These are phyloP conservation scores for Clanis bilineata DNA, from an alignment of 2,888 invertebrate species.

Conservation along the genomic window DNA sequence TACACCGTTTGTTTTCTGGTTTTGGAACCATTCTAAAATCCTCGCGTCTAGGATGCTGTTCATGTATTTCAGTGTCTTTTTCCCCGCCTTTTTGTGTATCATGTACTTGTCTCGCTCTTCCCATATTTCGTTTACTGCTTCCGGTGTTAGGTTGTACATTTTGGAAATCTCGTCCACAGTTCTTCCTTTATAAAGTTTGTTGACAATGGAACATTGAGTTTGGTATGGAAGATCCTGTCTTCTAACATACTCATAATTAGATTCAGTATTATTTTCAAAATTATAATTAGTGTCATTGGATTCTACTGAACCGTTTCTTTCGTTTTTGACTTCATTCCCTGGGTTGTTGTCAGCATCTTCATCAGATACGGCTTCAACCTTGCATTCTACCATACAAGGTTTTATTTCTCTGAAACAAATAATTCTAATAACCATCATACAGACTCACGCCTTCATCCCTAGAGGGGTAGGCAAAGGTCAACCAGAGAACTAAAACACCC, in stretches of 20 bases:
- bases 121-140: constrained; percentile 50
- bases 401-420: background rate
- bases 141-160: constrained; percentile 43
- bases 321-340: constrained; percentile 1
- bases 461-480: no score
- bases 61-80: constrained; percentile 39
- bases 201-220: constrained; percentile 48
- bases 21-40: constrained; percentile 45
- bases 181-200: constrained; percentile 50
- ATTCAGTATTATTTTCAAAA: constrained; percentile 15
- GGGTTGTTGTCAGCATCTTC: constrained; percentile 3
- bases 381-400: background rate
- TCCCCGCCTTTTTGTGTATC: constrained; percentile 37
- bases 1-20: constrained; percentile 35
- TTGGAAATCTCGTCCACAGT: constrained; percentile 44
- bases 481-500: no score
- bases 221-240: constrained; percentile 39
- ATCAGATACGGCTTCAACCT: constrained; percentile 9
- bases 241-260: constrained; percentile 21
- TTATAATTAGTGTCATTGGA: background rate
- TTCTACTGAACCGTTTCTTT: constrained; percentile 10
- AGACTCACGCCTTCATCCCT: no score
- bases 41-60: constrained; percentile 41
- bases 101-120: constrained; percentile 47
- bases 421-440: no score